Evolutionary conservation across 2,113 vertebrate genomes (phyloP).

Genomic region (Cinclus mexicanus): DNA sequence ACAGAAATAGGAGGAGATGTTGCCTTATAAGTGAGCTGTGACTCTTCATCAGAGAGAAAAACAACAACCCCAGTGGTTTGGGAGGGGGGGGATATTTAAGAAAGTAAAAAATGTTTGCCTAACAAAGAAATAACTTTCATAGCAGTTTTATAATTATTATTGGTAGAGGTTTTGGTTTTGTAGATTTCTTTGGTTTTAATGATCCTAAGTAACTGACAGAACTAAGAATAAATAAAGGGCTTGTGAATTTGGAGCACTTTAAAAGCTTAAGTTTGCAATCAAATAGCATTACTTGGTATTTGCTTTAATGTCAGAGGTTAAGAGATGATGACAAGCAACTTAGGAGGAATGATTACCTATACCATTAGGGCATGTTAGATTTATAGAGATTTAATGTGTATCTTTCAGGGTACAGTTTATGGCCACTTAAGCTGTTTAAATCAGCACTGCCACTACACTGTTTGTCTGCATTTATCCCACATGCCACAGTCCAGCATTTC

Average conservation of each 20-base stretch:
- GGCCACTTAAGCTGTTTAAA: not conserved
- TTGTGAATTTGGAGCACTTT: not conserved
- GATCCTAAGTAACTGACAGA: not conserved
- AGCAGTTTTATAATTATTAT: not conserved
- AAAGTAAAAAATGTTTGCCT: not conserved
- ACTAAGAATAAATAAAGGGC: not conserved
- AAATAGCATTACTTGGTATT: not conserved
- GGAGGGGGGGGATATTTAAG: fast-evolving
- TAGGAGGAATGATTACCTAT: not conserved
- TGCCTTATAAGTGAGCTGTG: not conserved
- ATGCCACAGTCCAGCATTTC: not conserved
- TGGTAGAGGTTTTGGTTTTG: not conserved
- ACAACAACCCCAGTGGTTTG: not conserved
- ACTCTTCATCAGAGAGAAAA: not conserved
- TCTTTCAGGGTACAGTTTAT: not conserved
- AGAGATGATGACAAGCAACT: not conserved
- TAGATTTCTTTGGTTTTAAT: not conserved
- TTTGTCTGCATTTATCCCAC: not conserved
- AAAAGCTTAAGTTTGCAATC: not conserved
- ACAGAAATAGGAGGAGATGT: not conserved
- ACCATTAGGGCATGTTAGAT: not conserved
- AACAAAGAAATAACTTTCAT: not conserved
- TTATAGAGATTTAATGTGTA: not conserved
- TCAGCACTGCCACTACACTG: not conserved
- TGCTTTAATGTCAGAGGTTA: not conserved